phyloP scores from a whole-genome alignment of 2,888 invertebrate species.

The Tetanocera ferruginea region DNA sequence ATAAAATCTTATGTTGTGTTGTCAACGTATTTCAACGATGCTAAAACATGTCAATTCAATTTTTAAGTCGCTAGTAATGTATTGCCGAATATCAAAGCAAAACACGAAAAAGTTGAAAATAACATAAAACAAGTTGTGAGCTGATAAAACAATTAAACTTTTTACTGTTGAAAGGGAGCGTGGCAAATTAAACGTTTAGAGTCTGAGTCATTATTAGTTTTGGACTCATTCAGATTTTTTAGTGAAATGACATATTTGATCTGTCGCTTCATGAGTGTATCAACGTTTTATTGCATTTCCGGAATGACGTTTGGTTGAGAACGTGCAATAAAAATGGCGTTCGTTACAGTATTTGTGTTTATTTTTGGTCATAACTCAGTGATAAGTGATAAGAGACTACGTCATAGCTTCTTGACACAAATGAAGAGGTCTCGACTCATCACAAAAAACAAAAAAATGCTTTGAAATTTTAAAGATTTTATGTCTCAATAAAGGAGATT shows the following conservation, averaged over 20 bases:
- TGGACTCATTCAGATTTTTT: not conserved
- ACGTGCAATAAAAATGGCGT: not conserved
- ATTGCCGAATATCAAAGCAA: not conserved
- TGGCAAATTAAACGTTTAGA: constrained; percentile 1
- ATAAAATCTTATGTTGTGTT: not conserved
- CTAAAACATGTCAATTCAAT: constrained; percentile 26
- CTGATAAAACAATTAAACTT: not conserved
- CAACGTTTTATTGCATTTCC: not conserved
- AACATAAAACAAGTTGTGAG: not conserved
- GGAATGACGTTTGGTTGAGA: not conserved
- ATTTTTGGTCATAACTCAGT: too few species aligned
- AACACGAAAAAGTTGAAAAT: not conserved
- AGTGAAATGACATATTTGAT: not conserved
- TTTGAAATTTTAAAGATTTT: too few species aligned
- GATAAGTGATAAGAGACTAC: too few species aligned
- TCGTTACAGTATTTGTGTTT: too few species aligned
- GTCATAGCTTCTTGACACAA: too few species aligned
- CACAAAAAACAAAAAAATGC: too few species aligned
- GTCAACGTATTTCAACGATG: not conserved
- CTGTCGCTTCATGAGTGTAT: not conserved
- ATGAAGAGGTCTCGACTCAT: too few species aligned
- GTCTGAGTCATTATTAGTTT: not conserved
- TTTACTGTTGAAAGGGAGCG: not conserved
- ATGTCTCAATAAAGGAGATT: too few species aligned
- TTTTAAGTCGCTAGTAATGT: not conserved